These are phyloP conservation scores for Jordanella pulchra DNA, from an alignment of 2,797 vertebrate species.

Conservation along the genomic window DNA sequence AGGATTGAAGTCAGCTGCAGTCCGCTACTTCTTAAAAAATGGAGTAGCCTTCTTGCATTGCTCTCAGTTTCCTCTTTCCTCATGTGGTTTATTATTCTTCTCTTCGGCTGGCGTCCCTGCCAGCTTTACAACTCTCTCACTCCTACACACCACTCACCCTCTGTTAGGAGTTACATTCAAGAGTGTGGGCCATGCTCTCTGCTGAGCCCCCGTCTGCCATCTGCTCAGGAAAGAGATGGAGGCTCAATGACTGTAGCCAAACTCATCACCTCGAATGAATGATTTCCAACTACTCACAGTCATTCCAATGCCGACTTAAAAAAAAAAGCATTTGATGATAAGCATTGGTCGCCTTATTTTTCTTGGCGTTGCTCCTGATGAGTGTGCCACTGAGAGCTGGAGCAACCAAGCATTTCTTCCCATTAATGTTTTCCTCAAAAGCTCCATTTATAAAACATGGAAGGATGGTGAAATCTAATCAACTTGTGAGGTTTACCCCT, in stretches of 20 bases:
- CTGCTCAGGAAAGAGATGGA: conserved; percentile 61
- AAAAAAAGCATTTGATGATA: conserved; percentile 59
- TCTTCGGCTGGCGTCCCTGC: conserved; percentile 61
- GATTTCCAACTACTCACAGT: conserved; percentile 67
- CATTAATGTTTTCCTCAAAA: conserved; percentile 62
- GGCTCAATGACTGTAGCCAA: conserved; percentile 55
- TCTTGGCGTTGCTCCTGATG: conserved; percentile 66
- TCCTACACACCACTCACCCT: conserved; percentile 65
- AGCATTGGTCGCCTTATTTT: conserved; percentile 62
- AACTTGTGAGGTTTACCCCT: conserved; percentile 61
- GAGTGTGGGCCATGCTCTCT: conserved; percentile 62
- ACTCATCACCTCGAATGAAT: conserved; percentile 65
- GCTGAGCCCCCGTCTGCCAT: conserved; percentile 63
- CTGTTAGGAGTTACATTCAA: conserved; percentile 66
- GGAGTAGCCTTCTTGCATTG: conserved; percentile 58
- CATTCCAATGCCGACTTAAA: conserved; percentile 40
- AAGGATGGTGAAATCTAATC: conserved; percentile 61
- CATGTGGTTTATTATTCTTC: conserved; percentile 72
- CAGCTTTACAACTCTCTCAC: conserved; percentile 67
- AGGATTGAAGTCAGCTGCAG: conserved; percentile 56
- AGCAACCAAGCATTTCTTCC: conserved; percentile 38
- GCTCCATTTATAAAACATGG: conserved; percentile 55
- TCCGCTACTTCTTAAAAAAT: conserved; percentile 45
- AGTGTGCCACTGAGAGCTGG: conserved; percentile 34
- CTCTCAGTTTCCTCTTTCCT: conserved; percentile 68